Base-by-base conservation (phyloP, 2,797 vertebrate genomes). In the Distichodus sexfasciatus region DNA sequence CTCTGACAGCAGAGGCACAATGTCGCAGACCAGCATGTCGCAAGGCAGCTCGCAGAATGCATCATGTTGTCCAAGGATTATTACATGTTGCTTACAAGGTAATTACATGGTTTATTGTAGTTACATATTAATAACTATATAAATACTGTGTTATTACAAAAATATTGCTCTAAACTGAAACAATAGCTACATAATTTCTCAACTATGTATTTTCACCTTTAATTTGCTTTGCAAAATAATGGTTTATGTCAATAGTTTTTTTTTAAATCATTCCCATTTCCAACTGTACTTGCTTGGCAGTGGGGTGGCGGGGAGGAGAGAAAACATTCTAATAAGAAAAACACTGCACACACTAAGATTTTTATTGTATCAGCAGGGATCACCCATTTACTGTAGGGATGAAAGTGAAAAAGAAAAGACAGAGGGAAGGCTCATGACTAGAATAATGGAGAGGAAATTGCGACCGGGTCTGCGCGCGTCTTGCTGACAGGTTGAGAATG, bases 321-420 rank as follows among this genome's bases (percentile, higher is more conserved):
- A n/a, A n/a, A n/a, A n/a, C 10, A 44, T 17, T 1, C 46, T 54
- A 64, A 44, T 14, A 3, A 31, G n/a, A 21, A 58, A 61, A 71
- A 46, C 65, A 66, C 50, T 40, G 53, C 60, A 63, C 43, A 60
- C 55, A 46, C n/a, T 41, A 43, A 19, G 62, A 47, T 65, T 58
- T 50, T 6, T 26, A 47, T 44, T 40, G 17, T 35, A 66, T 31
- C 41, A 29, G 33, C 57, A 67, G 64, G 35, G 35, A 72, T 14
- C 10, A 57, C 50, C 64, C 50, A 26, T 67, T 63, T 76, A 67
- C 14, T 6, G 48, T 9, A 11, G 19, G 58, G 63, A 76, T 67
- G 55, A 68, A 67, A 64, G 65, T 53, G 17, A 50, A 48, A 38
- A 33, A 17, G 10, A 43, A 46, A 44, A 23, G n/a, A n/a, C n/a